These are phyloP conservation scores for Aporophyla lueneburgensis DNA, from an alignment of 2,888 invertebrate genomes.

Conservation along the genomic window DNA sequence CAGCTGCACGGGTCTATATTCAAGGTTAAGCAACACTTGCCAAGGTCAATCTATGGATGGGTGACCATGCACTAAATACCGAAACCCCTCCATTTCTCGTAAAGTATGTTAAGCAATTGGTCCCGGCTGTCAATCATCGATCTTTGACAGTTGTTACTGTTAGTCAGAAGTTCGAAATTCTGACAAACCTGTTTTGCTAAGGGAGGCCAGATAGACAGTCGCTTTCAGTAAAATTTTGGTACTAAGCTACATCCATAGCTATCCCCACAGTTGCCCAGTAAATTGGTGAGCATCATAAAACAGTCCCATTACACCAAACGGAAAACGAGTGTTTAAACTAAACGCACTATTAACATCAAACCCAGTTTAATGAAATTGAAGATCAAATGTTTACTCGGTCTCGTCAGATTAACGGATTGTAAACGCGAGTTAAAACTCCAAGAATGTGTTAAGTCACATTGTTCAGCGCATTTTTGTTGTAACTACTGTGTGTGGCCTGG, in stretches of 20 bases:
- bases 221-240: too few species aligned
- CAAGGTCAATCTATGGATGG: not conserved
- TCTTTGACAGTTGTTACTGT: not conserved
- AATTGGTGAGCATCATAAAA: not conserved
- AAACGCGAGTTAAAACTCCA: constrained; percentile 34
- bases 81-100: rapidly evolving
- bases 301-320: not conserved
- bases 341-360: constrained; percentile 40
- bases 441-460: constrained; percentile 71
- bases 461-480: constrained; percentile 61
- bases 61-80: not conserved
- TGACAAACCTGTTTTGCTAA: not conserved
- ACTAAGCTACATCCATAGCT: too few species aligned
- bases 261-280: too few species aligned
- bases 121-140: not conserved
- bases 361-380: constrained; percentile 43
- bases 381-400: constrained; percentile 54
- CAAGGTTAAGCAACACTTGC: not conserved
- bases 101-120: not conserved
- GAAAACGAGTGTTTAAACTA: constrained; percentile 29
- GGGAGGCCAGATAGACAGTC: too few species aligned
- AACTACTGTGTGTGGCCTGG: constrained; percentile 54
- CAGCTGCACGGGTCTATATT: too few species aligned
- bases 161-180: not conserved
- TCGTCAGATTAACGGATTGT: constrained; percentile 52